These are phyloP conservation scores for Nothocercus julius DNA, from an alignment of 2,113 vertebrate genomes.

Conservation along the genomic window DNA sequence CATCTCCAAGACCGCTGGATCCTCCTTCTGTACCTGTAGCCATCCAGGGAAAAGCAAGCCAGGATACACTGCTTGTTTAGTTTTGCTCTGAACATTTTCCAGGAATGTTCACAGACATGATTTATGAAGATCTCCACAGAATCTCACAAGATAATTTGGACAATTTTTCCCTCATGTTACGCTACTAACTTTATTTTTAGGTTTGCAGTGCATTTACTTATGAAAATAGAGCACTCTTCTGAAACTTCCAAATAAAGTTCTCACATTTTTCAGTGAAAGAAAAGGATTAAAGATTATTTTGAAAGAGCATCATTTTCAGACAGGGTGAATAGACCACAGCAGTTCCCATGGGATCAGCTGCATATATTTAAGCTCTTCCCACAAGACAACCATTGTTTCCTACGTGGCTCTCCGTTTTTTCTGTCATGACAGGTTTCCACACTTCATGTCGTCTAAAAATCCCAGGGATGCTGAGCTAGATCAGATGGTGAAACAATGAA, in stretches of 20 bases:
- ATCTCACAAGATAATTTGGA: background rate
- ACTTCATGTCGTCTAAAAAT: background rate
- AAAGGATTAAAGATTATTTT: conserved; percentile 75
- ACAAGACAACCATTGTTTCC: conserved; percentile 72
- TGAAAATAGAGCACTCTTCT: background rate
- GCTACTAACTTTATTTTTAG: conserved; percentile 19
- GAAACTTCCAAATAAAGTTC: conserved; percentile 58
- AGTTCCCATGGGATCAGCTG: conserved; percentile 73
- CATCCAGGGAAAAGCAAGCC: background rate
- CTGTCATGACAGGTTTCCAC: conserved; percentile 47
- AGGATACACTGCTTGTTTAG: background rate
- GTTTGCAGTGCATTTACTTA: background rate
- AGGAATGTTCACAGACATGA: background rate
- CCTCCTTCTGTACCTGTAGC: background rate
- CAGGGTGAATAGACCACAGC: conserved; percentile 51
- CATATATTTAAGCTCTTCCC: conserved; percentile 66
- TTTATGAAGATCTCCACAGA: background rate
- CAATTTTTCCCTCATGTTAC: background rate
- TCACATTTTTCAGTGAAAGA: conserved; percentile 69
- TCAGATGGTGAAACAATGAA: background rate
- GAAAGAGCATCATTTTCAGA: conserved; percentile 77
- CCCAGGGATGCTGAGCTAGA: background rate
- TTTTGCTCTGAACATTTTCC: background rate
- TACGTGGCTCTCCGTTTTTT: background rate
- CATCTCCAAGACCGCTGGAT: background rate